Base-by-base conservation (phyloP, 2,113 vertebrate species). In the Centropus unirufus region DNA sequence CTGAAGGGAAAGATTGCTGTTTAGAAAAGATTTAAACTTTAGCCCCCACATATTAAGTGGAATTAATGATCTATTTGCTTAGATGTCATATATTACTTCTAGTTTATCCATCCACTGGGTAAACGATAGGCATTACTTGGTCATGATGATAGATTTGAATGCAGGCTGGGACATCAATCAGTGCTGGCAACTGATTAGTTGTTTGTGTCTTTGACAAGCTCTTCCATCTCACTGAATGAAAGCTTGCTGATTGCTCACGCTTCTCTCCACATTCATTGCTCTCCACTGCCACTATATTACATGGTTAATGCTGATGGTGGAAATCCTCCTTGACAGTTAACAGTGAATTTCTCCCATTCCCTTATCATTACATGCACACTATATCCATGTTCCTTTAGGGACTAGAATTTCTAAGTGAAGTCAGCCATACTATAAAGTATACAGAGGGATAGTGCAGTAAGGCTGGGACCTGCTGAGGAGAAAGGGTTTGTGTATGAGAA, bases 31-130 rank as follows among this genome's bases (percentile, higher is more conserved):
- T 98, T 98, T 98, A 98, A 97, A 96, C 95, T 97, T 97, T 96
- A 96, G 51, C 63, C 89, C 63, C 78, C 92, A 96, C 94, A 97
- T 97, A 98, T 98, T 98, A 99, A 98, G 95, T 68, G 26, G 97
- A 98, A 98, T 98, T 99, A 99, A 99, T 98, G 98, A 98, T 98
- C 95, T 98, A 98, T 98, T 99, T 99, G 96, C 97, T 97, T 96
- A 97, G 97, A 98, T 97, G 97, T 97, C 96, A 98, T 98, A 98
- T 98, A 98, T 99, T 98, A 98, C 97, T 97, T 97, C 95, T 96
- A 97, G 97, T 98, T 98, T 98, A 98, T 98, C 98, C 95, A 97
- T 98, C 98, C 97, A 97, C 96, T 97, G 97, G 96, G 96, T 98
- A 95, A 97, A 97, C 42, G 76, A 97, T 97, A 95, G 98, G 98